Conservation (phyloP, 2,888 invertebrate species). For the Tolmerus cingulatus region DNA sequence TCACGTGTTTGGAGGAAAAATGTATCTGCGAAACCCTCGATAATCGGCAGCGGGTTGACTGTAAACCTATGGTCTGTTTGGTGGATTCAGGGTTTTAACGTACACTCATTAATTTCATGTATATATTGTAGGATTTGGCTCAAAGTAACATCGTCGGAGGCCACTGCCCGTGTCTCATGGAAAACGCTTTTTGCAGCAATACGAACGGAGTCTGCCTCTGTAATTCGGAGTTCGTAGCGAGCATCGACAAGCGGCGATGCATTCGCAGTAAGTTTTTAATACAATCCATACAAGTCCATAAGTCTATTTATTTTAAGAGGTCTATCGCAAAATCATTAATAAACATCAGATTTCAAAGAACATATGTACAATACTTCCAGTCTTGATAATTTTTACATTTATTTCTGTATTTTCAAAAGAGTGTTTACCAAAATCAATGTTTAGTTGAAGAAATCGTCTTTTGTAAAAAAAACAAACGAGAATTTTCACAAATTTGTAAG, state of each 20-base stretch:
- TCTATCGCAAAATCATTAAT: no score
- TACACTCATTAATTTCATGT: background rate
- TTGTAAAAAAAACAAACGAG: no score
- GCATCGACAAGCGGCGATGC: conserved; percentile 57
- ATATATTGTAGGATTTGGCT: background rate
- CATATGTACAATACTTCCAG: no score
- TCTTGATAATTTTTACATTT: no score
- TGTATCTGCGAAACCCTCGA: conserved; percentile 11
- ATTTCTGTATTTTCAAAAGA: no score
- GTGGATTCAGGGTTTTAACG: background rate
- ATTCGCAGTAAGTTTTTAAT: conserved; percentile 52
- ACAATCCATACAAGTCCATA: no score
- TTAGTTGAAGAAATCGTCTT: no score
- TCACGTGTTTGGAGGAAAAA: conserved; percentile 1
- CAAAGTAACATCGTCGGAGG: conserved; percentile 57
- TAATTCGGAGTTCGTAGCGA: conserved; percentile 51
- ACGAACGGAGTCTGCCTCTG: conserved; percentile 55
- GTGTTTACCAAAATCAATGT: no score
- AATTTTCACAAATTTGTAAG: no score
- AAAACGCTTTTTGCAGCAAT: conserved; percentile 54
- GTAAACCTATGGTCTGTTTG: conserved; percentile 16
- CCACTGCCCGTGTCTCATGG: conserved; percentile 55
- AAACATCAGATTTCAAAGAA: no score
- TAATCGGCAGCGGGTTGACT: background rate
- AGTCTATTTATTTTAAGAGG: no score